These are phyloP conservation scores for Apteryx owenii DNA, from an alignment of 2,113 vertebrate genomes.

Conservation along the genomic window DNA sequence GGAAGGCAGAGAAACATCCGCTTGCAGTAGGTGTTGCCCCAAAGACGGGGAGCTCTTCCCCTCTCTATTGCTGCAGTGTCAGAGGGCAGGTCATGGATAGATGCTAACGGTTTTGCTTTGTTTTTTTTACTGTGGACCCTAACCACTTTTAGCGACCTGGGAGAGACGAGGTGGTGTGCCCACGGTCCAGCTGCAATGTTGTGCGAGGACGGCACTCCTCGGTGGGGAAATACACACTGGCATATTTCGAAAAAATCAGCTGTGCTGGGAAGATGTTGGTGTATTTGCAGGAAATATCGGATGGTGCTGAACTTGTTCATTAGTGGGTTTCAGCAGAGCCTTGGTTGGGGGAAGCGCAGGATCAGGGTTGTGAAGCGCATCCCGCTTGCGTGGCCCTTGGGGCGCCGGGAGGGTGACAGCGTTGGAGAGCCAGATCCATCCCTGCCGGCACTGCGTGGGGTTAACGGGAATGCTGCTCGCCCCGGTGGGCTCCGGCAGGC, in stretches of 20 bases:
- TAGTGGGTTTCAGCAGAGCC: not conserved
- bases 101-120: not conserved
- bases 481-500: not conserved
- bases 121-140: not conserved
- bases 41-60: not conserved
- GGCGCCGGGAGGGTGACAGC: no score
- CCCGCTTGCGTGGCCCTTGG: not conserved
- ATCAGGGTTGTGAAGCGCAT: fast-evolving
- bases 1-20: not conserved
- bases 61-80: fast-evolving
- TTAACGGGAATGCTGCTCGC: not conserved
- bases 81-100: not conserved
- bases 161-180: not conserved
- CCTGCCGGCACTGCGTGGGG: not conserved
- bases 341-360: not conserved
- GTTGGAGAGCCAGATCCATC: no score
- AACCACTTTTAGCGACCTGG: not conserved
- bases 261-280: not conserved
- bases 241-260: not conserved
- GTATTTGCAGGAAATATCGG: not conserved
- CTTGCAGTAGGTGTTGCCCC: fast-evolving
- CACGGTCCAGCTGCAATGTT: not conserved
- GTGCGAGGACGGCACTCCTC: not conserved
- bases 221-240: not conserved
- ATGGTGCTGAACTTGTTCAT: not conserved